Conservation (phyloP, 2,797 vertebrate species). For the Streptopelia turtur region DNA sequence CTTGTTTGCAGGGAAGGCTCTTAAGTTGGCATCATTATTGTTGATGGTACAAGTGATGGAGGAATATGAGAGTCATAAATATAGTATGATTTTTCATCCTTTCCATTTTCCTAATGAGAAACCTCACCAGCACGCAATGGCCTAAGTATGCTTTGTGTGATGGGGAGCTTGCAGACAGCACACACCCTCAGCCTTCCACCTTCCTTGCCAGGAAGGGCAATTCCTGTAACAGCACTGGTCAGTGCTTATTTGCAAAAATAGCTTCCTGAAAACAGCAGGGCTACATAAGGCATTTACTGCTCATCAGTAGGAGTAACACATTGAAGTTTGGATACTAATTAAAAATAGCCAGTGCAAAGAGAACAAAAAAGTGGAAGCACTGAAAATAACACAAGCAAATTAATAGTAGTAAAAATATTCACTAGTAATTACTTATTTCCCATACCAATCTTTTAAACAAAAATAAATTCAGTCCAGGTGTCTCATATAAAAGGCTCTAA, state of each 20-base stretch:
- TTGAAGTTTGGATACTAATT: neutral
- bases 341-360: neutral
- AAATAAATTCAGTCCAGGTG: neutral
- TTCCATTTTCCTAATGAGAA: neutral
- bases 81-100: neutral
- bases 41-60: neutral
- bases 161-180: neutral
- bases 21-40: neutral
- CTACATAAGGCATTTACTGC: neutral
- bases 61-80: neutral
- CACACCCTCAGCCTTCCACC: neutral
- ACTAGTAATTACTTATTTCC: neutral
- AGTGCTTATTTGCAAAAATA: neutral
- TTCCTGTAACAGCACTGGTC: neutral
- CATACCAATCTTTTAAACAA: neutral
- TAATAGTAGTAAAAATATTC: neutral
- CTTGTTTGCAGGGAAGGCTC: neutral
- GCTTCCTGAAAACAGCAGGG: neutral
- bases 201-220: neutral
- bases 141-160: neutral
- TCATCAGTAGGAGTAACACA: neutral
- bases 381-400: neutral
- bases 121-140: neutral
- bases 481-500: neutral
- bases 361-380: neutral